phyloP scores from a whole-genome alignment of 2,888 invertebrate species.

The Ectobius pallidus region DNA sequence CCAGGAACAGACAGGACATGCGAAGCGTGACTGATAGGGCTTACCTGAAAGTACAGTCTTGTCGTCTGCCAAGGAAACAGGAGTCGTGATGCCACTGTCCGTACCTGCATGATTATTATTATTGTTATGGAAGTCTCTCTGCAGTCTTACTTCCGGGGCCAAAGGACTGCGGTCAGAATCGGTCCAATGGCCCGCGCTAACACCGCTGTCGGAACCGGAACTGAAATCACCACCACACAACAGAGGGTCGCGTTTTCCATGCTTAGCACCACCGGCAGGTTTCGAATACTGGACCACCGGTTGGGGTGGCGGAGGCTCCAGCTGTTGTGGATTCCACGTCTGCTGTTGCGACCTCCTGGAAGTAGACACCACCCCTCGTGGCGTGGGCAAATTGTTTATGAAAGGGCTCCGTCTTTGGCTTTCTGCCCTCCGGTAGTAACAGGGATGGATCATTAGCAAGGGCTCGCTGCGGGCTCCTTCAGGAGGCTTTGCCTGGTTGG shows the following conservation, averaged over 20 bases:
- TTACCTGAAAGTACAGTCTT: conserved; percentile 42
- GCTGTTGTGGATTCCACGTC: conserved; percentile 24
- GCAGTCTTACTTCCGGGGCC: conserved; percentile 42
- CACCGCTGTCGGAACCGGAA: conserved; percentile 45
- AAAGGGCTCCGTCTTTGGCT: conserved; percentile 82
- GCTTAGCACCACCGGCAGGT: conserved; percentile 28
- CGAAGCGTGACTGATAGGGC: too few species aligned
- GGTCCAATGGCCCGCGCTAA: conserved; percentile 46
- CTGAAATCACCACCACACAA: conserved; percentile 44
- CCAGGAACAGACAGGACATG: too few species aligned
- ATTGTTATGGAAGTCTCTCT: conserved; percentile 34
- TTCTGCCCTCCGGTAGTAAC: conserved; percentile 87
- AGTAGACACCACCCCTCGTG: conserved; percentile 18
- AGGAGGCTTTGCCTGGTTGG: conserved; percentile 87
- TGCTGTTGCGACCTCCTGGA: conserved; percentile 30
- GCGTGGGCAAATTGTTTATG: conserved; percentile 71
- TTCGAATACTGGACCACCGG: conserved; percentile 37
- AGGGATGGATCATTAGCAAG: conserved; percentile 87
- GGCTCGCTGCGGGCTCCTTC: conserved; percentile 83
- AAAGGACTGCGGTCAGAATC: conserved; percentile 45
- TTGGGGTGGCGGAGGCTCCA: conserved; percentile 33
- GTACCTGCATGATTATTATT: conserved; percentile 13
- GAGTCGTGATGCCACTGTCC: conserved; percentile 43
- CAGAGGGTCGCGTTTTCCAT: conserved; percentile 41
- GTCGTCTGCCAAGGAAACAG: conserved; percentile 42